Evolutionary conservation across 2,113 vertebrate species (phyloP).

Genomic region (Ranitomeya variabilis): DNA sequence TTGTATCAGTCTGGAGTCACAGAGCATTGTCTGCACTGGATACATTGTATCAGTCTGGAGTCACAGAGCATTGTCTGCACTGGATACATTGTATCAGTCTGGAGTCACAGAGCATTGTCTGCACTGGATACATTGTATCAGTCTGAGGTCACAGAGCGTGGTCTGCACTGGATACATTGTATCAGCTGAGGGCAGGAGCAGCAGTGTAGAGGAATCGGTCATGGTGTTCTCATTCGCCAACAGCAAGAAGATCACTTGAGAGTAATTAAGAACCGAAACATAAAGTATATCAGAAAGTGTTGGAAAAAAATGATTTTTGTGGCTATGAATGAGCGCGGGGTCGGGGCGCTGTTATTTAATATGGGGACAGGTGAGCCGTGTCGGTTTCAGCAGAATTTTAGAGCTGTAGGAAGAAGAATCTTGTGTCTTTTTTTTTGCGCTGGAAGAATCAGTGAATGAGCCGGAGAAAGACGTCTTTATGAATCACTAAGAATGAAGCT

Average conservation of each 20-base stretch:
- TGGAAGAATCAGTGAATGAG: conserved; percentile 33
- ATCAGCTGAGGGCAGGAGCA: neutral
- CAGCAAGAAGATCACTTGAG: neutral
- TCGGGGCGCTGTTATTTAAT: conserved; percentile 65
- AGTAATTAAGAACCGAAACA: neutral
- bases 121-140: too few species aligned
- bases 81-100: too few species aligned
- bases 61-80: too few species aligned
- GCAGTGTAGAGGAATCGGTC: neutral
- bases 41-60: too few species aligned
- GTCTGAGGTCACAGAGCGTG: too few species aligned
- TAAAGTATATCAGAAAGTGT: neutral
- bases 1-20: too few species aligned
- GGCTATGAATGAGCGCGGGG: conserved; percentile 58
- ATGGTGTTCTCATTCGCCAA: neutral
- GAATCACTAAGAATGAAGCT: conserved; percentile 64
- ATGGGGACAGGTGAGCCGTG: conserved; percentile 61
- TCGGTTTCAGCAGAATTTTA: conserved; percentile 64
- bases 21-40: too few species aligned
- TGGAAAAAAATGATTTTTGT: neutral
- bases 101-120: too few species aligned
- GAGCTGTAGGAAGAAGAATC: conserved; percentile 56
- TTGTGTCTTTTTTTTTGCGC: conserved; percentile 24
- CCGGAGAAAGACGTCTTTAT: conserved; percentile 54
- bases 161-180: neutral